Base-by-base conservation (phyloP, 1,140 invertebrate genomes). In the Scaptomyza graminum region DNA sequence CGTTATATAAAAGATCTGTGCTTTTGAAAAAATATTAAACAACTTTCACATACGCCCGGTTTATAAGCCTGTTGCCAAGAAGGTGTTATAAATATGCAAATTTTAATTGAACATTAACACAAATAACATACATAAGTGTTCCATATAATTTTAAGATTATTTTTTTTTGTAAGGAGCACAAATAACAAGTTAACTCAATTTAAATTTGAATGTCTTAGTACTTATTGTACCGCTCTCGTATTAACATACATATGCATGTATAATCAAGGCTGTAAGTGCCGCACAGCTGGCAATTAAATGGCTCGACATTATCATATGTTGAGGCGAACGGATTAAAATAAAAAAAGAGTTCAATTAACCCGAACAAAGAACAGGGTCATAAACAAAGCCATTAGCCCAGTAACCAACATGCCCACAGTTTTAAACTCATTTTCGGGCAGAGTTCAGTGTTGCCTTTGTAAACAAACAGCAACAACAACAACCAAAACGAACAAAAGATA, bases 301-400 rank as follows among this genome's bases (percentile, higher is more conserved):
- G 44, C 54, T 50, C 50, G 28, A 51, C 47, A 66, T 61, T 68
- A 60, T 68, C 63, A 73, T 60, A 60, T 54, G 55, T 56, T 39
- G 18, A 37, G 15, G 16, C 41, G 46, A 31, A 64, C 43, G 28
- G 15, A 34, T 31, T 41, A 46, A 31, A 46, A 52, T 54, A 60
- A 47, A 62, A 77, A 83, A 87, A 64, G 47, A 55, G 69, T 56
- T 88, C 83, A 88, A 88, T 85, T 85, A 85, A 85, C 81, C 69
- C 74, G 57, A 72, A 78, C 82, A 87, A 78, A 85, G 70, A 85
- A 85, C 81, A 74, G 69, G 70, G 75, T 85, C 81, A 76, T 80
- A 79, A 73, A 64, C 60, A 76, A 84, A 87, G 78, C 83, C 79
- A 88, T 88, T 88, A 88, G 75, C 83, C 83, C 83, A 88, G 83